Evolutionary conservation across 2,797 vertebrate species (phyloP), one percentile per base, ranked within the genome.

Genomic region (Chaunax sp.): DNA sequence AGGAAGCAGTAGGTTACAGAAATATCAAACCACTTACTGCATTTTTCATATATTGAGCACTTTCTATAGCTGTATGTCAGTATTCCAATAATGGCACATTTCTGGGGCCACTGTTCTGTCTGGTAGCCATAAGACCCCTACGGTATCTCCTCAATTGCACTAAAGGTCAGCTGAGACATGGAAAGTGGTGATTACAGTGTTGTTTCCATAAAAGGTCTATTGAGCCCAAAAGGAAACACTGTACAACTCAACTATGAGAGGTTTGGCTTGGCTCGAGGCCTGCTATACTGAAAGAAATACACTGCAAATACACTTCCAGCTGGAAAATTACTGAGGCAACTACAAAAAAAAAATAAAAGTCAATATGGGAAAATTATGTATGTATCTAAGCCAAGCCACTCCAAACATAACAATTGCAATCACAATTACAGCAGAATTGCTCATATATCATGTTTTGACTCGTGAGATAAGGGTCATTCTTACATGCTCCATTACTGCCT

Each of bases 251-350:
- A 73, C 71, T 67, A 23, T 62, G 59, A 75, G 69, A 63, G 43
- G 64, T 81, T 83, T 82, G 72, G 25, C 19, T 87, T 84, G 82
- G 84, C 78, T 66, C 11, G 0, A 68, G 54, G 69, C 67, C 75
- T 47, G 61, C 51, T 44, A 55, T 4, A 64, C 41, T 54, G 72
- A 85, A 52, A 74, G 53, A 67, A 75, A 74, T 69, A 58, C 59
- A 75, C 62, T 70, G 49, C 70, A 58, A n/a, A 43, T 59, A 59
- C 20, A 40, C 9, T 2, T 63, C 28, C 1, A 49, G 41, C 25
- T 70, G 51, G 63, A 47, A 72, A 72, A 64, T 53, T 40, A 59
- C 59, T 46, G 52, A 49, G 22, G 52, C 14, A 23, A 38, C 57
- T 13, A 46, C 33, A 6, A 52, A 4, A 70, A 79, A 67, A 45